Evolutionary conservation across 2,113 vertebrate species (phyloP).

Genomic region (Emydocephalus ijimae): DNA sequence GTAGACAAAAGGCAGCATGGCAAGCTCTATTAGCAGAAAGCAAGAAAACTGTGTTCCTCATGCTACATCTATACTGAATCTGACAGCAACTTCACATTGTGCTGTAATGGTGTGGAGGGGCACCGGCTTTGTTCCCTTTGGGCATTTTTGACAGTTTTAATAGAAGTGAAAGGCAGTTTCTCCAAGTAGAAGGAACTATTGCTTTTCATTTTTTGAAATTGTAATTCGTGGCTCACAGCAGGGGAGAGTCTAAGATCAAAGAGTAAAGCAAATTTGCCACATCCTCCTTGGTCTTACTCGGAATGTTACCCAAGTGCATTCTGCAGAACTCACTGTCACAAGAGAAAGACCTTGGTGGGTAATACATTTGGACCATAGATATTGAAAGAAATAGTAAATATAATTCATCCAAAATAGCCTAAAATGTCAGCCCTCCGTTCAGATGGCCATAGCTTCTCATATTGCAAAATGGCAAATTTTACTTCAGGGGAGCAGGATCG

Average conservation of each 20-base stretch:
- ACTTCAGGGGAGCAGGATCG: conserved; percentile 25
- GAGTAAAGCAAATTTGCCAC: conserved; percentile 22
- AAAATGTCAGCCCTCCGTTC: conserved; percentile 40
- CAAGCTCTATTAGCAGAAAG: conserved; percentile 53
- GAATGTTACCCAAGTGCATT: conserved; percentile 21
- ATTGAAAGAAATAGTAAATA: conserved; percentile 42
- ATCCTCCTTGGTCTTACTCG: conserved; percentile 24
- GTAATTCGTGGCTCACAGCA: conserved; percentile 37
- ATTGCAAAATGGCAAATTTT: conserved; percentile 36
- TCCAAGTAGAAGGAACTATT: conserved; percentile 44
- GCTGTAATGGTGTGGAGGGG: conserved; percentile 51
- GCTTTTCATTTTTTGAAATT: conserved; percentile 34
- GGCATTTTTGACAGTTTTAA: conserved; percentile 62
- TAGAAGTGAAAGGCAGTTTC: conserved; percentile 58
- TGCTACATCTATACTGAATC: conserved; percentile 58
- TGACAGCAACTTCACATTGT: conserved; percentile 57
- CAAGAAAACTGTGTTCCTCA: conserved; percentile 44
- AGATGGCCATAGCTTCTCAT: conserved; percentile 19
- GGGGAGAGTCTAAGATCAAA: not conserved
- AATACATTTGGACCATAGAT: conserved; percentile 31
- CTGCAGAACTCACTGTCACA: not conserved
- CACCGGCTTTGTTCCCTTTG: conserved; percentile 60
- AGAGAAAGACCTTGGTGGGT: conserved; percentile 19
- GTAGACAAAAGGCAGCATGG: conserved; percentile 53
- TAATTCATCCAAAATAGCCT: conserved; percentile 48